Base-by-base conservation (phyloP, 2,113 vertebrate genomes). In the Mobula birostris region DNA sequence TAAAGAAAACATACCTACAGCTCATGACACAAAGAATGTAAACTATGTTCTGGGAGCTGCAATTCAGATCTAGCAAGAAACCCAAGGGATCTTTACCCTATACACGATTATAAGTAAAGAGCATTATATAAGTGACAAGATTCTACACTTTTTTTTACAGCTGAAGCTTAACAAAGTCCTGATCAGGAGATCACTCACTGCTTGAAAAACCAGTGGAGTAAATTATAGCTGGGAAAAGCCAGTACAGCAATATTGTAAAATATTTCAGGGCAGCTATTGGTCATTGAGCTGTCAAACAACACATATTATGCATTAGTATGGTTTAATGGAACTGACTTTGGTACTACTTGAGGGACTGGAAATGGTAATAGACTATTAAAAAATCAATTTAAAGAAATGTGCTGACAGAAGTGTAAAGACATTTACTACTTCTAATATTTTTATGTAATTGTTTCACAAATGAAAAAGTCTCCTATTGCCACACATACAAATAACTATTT, bases 311-410 rank as follows among this genome's bases (percentile, higher is more conserved):
- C 48, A 90, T 90, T 90, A 90, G 85, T 66, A 19, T 17, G 17
- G 61, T 90, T 90, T 90, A 90, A 90, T 90, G 61, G 29, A 90
- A 90, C 61, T 66, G 61, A 61, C 61, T 66, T 14, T 66, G 61
- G n/a, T 66, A 61, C 61, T 66, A 66, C 85, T 66, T 90, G 85
- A 90, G 66, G 15, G 85, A 66, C 85, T 66, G 63, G 61, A 68
- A 66, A 68, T 90, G 58, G 85, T 68, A 90, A 32, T 66, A 90
- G 61, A 61, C 63, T 90, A 90, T 90, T 90, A 66, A 90, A 66
- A 90, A 90, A 32, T 19, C 61, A 90, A 66, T 90, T 88, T 88
- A 66, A 79, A 90, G 63, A 29, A 90, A 68, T 68, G 61, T 90
- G 61, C 85, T 66, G 61, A 66, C 85, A 90, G 29, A 66, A 90